Base-by-base conservation (phyloP, 2,113 vertebrate genomes). In the Nansenia antarctica region DNA sequence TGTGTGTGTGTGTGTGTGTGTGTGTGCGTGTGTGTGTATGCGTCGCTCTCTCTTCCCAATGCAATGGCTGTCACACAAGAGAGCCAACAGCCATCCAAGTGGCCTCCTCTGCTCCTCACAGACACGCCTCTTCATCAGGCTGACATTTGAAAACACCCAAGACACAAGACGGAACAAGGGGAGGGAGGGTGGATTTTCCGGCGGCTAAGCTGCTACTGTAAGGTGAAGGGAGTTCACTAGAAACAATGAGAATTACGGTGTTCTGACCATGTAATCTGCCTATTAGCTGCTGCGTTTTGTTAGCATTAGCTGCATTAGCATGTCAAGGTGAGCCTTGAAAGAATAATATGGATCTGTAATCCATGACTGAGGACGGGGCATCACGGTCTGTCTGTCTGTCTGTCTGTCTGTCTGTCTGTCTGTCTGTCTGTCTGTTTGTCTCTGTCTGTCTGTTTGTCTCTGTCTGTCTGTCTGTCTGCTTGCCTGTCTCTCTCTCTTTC, bases 141-240 rank as follows among this genome's bases (percentile, higher is more conserved):
- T 90, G 89, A 90, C 88, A 85, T 88, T 86, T 87, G 84, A 85
- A 92, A 90, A 86, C 83, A 84, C 83, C 78, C 78, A 86, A 73
- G 86, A 86, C 82, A 84, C 85, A 86, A 80, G 79, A 77, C 81
- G 55, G 79, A 87, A 86, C 80, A 84, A 66, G n/a, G 80, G 83
- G 86, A 20, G 80, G 83, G 86, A 74, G 84, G 83, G 87, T 66
- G 86, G 86, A 86, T 87, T 82, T 85, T 81, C 83, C 81, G 69
- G 1, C 34, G 11, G 73, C 81, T 85, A 81, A 87, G 81, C 83
- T 78, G 59, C 82, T 71, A 67, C 81, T 81, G 73, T 67, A 73
- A n/a, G 75, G 66, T 14, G 73, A n/a, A 79, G 82, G 74, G 71
- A 82, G 79, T 78, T 80, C 26, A 34, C 9, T 30, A 60, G 70